Base-by-base conservation (phyloP, 2,797 vertebrate species). In the Chaunax sp. region DNA sequence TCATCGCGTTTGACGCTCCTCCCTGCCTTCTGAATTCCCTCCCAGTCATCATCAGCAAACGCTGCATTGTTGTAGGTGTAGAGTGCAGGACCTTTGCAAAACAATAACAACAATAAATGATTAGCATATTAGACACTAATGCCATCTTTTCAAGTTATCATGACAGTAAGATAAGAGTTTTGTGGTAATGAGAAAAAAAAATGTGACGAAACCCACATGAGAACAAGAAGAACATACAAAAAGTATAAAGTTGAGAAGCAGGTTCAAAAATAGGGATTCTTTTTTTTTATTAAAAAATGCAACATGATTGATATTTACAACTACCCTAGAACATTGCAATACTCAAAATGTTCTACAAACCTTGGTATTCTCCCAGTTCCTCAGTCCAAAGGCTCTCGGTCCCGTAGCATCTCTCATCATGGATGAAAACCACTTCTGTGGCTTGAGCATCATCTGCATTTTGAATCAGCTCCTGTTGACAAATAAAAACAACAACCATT, bases 381-480 rank as follows among this genome's bases (percentile, higher is more conserved):
- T 91, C 78, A 5, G 63, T 49, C 79, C 87, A 93, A 0, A 94
- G 83, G 71, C 63, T 91, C 11, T 45, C 66, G 7, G 83, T 92
- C 13, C 85, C 90, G 43, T 95, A 94, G 52, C 67, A 74, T 60
- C 92, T 88, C 67, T 95, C 93, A 25, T 96, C 95, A 0, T 93
- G 93, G 61, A 96, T 90, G 62, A 96, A 95, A 69, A 94, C 78
- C 11, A 95, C 92, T 38, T 94, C 60, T 0, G 86, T 92, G 26
- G 95, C 95, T 3, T 78, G 54, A 0, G 93, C 95, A 55, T 96
- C 95, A 0, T 97, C 95, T 2, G 94, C 94, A 28, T 96, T 96
- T 88, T 96, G 96, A 85, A 96, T 94, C 80, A 96, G 87, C 77
- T 96, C 95, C 96, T 96, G 87, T 71, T 65, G 26, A 67, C n/a